phyloP scores from a whole-genome alignment of 2,113 vertebrate species.

The Petrocephalus zakoni region DNA sequence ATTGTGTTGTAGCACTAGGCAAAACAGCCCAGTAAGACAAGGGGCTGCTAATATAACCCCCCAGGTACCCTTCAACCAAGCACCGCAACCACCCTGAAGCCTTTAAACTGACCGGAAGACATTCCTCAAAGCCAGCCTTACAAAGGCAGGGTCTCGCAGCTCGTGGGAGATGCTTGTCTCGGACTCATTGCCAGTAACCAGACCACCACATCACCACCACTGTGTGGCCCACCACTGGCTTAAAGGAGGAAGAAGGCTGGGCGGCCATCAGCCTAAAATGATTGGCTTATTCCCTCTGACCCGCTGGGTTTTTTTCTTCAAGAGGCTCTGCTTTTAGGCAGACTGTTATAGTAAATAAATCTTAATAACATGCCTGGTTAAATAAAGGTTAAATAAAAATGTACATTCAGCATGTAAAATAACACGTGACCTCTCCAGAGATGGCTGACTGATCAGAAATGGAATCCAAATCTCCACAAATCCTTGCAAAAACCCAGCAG shows the following conservation, averaged over 20 bases:
- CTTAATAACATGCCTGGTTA: not conserved
- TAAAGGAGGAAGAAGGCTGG: not conserved
- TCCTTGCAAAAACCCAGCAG: not conserved
- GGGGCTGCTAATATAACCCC: not conserved
- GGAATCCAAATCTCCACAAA: not conserved
- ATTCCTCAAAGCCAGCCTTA: conserved; percentile 14
- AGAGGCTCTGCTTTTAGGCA: not conserved
- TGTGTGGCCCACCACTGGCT: not conserved
- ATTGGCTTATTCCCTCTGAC: not conserved
- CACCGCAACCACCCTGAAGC: not conserved
- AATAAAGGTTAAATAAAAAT: not conserved
- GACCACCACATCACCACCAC: not conserved
- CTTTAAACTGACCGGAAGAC: not conserved
- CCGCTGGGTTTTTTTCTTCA: not conserved
- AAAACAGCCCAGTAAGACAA: not conserved
- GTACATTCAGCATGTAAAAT: not conserved
- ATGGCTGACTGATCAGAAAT: not conserved
- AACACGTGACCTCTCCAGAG: not conserved
- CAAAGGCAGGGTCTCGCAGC: not conserved
- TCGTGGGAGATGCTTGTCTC: not conserved
- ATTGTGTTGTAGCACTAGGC: not conserved
- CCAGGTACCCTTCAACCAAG: not conserved
- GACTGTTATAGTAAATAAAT: not conserved
- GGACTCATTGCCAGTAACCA: not conserved
- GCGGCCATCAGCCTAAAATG: not conserved